Conservation (phyloP, 2,113 vertebrate species). For the Rhinopomastus cyanomelas region DNA sequence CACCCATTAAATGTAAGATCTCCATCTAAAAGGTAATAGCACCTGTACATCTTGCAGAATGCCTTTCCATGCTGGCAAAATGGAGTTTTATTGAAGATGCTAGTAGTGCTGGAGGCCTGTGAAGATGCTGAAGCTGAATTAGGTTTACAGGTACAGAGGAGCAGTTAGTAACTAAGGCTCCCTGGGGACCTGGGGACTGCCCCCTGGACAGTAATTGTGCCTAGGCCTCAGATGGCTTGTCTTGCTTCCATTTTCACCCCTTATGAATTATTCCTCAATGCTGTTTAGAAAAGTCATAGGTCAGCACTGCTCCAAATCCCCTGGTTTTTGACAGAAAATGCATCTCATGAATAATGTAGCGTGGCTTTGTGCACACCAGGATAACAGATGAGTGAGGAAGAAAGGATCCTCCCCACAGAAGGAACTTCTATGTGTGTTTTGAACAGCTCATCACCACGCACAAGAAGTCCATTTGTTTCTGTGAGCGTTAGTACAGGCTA, state of each 20-base stretch:
- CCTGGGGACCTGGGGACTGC: background rate
- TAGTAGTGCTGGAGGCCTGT: background rate
- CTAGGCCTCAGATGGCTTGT: constrained; percentile 65
- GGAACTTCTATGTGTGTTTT: background rate
- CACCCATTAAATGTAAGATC: background rate
- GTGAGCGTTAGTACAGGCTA: background rate
- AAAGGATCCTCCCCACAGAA: background rate
- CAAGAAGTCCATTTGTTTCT: constrained; percentile 14
- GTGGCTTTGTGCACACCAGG: constrained; percentile 20
- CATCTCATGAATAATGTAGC: constrained; percentile 63
- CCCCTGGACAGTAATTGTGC: constrained; percentile 5
- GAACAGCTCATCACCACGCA: background rate
- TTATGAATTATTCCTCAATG: constrained; percentile 71
- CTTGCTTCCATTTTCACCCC: constrained; percentile 62
- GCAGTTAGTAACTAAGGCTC: background rate
- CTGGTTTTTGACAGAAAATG: constrained; percentile 45
- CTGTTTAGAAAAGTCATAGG: constrained; percentile 62
- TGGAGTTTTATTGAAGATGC: constrained; percentile 28
- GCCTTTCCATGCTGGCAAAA: background rate
- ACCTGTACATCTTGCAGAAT: constrained; percentile 8
- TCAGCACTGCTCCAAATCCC: constrained; percentile 55
- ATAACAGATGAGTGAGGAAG: constrained; percentile 1
- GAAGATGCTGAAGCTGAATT: constrained; percentile 35
- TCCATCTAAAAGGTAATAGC: constrained; percentile 12
- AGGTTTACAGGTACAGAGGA: background rate